A percentile compares a stretch with the other conserved stretches of the same genome.
phyloP scores from a whole-genome alignment of 2,888 invertebrate genomes.

The Ceraclea dissimilis region DNA sequence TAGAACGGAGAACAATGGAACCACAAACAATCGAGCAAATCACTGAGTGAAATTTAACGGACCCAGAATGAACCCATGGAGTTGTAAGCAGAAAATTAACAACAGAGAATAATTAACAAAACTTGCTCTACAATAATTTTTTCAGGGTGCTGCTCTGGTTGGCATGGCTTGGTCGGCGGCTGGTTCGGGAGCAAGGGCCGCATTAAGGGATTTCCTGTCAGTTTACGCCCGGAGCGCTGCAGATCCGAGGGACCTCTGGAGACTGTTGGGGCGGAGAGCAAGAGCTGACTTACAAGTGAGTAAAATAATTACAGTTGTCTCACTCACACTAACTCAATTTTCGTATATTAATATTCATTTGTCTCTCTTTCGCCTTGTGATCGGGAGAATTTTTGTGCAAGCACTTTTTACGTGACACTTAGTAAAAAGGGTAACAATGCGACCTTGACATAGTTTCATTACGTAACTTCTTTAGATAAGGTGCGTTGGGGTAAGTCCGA shows the following conservation, averaged over 20 bases:
- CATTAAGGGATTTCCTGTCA: constrained; percentile 37
- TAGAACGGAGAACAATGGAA: too few relatives aligned
- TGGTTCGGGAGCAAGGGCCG: constrained; percentile 41
- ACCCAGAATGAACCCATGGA: too few relatives aligned
- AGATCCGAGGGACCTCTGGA: constrained; percentile 77
- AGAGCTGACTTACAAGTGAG: constrained; percentile 30
- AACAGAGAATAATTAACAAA: neutral
- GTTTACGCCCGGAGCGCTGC: constrained; percentile 42
- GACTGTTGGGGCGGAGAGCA: constrained; percentile 31
- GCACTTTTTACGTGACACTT: neutral
- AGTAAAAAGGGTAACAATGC: neutral
- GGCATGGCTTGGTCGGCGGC: constrained; percentile 48
- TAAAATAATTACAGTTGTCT: neutral
- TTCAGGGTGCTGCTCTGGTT: constrained; percentile 45
- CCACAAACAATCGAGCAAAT: too few relatives aligned
- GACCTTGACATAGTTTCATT: too few relatives aligned
- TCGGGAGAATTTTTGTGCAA: neutral
- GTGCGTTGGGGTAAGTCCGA: too few relatives aligned
- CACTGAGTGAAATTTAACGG: too few relatives aligned
- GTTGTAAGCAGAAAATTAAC: neutral
- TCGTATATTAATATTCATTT: neutral
- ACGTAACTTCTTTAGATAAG: too few relatives aligned
- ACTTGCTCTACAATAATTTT: neutral
- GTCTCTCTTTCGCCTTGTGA: neutral
- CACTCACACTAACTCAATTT: too few relatives aligned